These are phyloP conservation scores for Cephus cinctus DNA, from an alignment of 1,140 invertebrate species.

Conservation along the genomic window DNA sequence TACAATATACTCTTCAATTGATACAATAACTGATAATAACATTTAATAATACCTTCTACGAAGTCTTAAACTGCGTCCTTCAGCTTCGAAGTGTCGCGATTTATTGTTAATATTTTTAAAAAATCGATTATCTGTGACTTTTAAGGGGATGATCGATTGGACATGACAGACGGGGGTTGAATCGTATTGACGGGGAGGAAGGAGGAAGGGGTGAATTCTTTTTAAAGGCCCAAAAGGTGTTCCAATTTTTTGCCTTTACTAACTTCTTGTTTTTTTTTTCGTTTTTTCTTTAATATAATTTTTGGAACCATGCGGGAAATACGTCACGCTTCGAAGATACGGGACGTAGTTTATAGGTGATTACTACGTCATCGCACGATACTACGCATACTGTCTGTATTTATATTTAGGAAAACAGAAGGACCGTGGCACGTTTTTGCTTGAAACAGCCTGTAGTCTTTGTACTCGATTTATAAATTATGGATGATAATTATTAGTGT, in stretches of 20 bases:
- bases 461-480: conserved; percentile 21
- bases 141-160: too few species aligned
- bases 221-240: neutral
- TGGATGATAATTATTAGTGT: neutral
- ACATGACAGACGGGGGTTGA: too few species aligned
- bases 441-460: conserved; percentile 33
- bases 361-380: conserved; percentile 24
- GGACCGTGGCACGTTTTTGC: conserved; percentile 37
- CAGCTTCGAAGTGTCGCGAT: conserved; percentile 29
- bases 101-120: neutral
- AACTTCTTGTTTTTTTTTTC: neutral
- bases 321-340: conserved; percentile 29
- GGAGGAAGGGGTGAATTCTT: neutral
- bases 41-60: conserved; percentile 43
- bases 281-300: neutral
- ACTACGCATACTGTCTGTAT: conserved; percentile 40
- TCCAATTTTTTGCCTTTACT: neutral
- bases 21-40: conserved; percentile 23
- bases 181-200: too few species aligned
- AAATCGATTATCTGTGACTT: conserved; percentile 1
- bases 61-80: conserved; percentile 26
- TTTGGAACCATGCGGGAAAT: neutral
- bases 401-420: conserved; percentile 34
- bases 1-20: neutral
- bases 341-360: conserved; percentile 22